Conservation (phyloP, 2,888 invertebrate genomes). For the Ochropleura plecta region DNA sequence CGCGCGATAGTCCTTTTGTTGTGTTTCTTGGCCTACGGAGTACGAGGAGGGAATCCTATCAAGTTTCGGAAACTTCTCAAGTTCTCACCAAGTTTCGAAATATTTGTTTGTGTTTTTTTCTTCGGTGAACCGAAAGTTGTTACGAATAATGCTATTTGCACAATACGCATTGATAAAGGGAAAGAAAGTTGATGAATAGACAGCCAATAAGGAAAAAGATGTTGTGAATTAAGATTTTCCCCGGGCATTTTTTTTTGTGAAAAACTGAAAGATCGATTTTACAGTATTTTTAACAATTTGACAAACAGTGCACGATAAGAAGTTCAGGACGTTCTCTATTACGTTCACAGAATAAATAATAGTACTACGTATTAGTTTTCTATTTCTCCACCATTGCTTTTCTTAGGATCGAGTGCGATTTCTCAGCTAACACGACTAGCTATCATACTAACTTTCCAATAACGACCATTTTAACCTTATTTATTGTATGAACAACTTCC, state of each 20-base stretch:
- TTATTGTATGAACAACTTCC: neutral
- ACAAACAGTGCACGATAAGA: neutral
- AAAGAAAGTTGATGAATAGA: conserved; percentile 21
- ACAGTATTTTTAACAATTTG: neutral
- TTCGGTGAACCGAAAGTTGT: conserved; percentile 14
- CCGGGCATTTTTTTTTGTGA: neutral
- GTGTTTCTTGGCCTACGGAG: conserved; percentile 60
- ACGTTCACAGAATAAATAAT: neutral
- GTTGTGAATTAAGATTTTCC: neutral
- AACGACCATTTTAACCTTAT: conserved; percentile 1
- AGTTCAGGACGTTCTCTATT: neutral
- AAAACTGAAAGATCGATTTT: neutral
- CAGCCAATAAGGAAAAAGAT: conserved; percentile 6
- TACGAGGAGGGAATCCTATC: conserved; percentile 45
- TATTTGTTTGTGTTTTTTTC: conserved; percentile 24
- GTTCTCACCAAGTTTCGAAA: conserved; percentile 19
- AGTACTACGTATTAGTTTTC: neutral
- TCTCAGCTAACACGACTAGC: neutral
- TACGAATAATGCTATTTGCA: conserved; percentile 17
- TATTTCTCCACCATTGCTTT: neutral
- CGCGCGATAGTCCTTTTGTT: conserved; percentile 73
- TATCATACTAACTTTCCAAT: neutral
- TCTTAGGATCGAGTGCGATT: neutral
- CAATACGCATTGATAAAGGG: conserved; percentile 9
- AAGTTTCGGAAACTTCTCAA: conserved; percentile 24